Evolutionary conservation across 2,888 invertebrate genomes (phyloP), one percentile per base, ranked within the genome.

Genomic region (Thumatha senex): DNA sequence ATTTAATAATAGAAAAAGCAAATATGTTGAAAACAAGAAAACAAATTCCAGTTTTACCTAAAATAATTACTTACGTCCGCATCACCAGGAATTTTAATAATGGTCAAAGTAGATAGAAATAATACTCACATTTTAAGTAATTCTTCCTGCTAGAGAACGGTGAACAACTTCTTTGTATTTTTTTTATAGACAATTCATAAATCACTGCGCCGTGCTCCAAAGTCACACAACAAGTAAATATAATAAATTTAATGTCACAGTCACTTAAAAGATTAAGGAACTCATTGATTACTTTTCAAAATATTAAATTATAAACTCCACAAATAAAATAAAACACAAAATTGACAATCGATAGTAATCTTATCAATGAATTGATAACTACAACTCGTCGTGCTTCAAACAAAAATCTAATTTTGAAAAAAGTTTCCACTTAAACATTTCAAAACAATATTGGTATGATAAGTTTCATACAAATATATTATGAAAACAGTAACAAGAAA

Each of bases 291-390:
- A 40, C 51, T 15, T 34, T 24, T 24, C 5, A 2, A 24, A 24
- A 24, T 24, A 24, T 15, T 40, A 43, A 47, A 48, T 49, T 53
- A 50, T 24, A 38, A 57, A 40, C 46, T 52, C 39, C 14, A 45
- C 7, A 29, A 46, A 51, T 48, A 43, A 35, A 38, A 34, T 56
- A 52, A 46, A 46, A 65, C 70, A 63, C 55, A 58, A 57, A 63
- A 56, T 60, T 56, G 52, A 56, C 56, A 69, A 74, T 74, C 71
- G 70, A 72, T 74, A 74, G 34, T 69, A 63, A 67, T 72, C 67
- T 65, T 71, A 71, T 66, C 70, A 13, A 14, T 11, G 30, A 29
- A 24, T 24, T 24, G 18, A 11, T 43, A 58, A 56, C 56, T 42
- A 59, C 58, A 58, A 57, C 52, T 59, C 55, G 2, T 36, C n/a